phyloP scores from a whole-genome alignment of 2,113 vertebrate species.

The Chlorodrepanis virens region DNA sequence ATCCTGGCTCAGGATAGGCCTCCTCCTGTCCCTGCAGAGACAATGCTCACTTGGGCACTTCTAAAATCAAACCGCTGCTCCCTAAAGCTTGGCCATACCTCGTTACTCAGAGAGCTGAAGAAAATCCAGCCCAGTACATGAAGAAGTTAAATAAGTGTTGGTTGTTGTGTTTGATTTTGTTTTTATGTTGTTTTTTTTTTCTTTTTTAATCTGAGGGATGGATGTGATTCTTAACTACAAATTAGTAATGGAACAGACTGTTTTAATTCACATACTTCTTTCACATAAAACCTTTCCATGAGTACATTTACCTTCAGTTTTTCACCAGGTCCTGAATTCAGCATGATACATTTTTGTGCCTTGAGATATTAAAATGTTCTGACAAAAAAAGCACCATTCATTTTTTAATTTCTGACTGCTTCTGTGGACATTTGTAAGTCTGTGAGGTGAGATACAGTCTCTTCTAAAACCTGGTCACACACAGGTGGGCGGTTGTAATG shows the following conservation, averaged over 20 bases:
- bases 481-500: conserved; percentile 84
- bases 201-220: not conserved
- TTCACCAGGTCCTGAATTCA: conserved; percentile 42
- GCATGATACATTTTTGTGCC: not conserved
- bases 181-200: not conserved
- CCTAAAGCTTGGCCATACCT: not conserved
- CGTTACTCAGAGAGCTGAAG: not conserved
- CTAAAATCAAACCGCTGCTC: not conserved
- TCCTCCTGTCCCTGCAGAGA: not conserved
- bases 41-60: not conserved
- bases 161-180: not conserved
- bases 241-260: conserved; percentile 15
- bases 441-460: not conserved
- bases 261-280: not conserved
- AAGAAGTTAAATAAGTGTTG: not conserved
- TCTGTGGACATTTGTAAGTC: not conserved
- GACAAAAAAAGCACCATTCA: conserved; percentile 5
- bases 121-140: conserved; percentile 16
- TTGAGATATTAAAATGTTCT: not conserved
- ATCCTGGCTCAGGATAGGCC: not conserved
- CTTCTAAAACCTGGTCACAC: conserved; percentile 74
- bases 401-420: conserved; percentile 3
- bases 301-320: conserved; percentile 17
- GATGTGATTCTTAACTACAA: conserved; percentile 3
- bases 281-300: not conserved